These are phyloP conservation scores for Mionectes olivaceus DNA, from an alignment of 2,797 vertebrate species.

Conservation along the genomic window DNA sequence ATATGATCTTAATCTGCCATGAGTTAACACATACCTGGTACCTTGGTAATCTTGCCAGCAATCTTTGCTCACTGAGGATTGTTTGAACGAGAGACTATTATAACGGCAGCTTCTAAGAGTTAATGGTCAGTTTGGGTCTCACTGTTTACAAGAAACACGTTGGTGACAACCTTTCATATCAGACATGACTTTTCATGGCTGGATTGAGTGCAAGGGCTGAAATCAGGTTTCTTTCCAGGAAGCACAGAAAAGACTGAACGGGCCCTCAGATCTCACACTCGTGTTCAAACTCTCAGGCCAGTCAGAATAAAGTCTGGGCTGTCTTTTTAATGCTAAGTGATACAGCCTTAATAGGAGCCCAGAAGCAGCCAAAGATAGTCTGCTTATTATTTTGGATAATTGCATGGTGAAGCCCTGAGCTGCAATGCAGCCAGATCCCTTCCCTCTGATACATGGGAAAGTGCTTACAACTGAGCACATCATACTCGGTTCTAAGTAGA, in stretches of 20 bases:
- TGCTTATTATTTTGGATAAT: not conserved
- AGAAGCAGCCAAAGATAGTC: not conserved
- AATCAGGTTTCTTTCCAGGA: not conserved
- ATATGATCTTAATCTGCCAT: not conserved
- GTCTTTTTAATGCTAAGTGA: not conserved
- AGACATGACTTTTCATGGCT: not conserved
- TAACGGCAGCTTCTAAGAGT: not conserved
- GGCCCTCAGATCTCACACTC: not conserved
- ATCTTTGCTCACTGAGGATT: not conserved
- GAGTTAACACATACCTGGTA: not conserved
- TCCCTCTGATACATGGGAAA: not conserved
- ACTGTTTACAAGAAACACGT: not conserved
- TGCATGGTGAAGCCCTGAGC: not conserved
- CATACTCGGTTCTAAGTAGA: fast-evolving
- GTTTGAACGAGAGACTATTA: not conserved
- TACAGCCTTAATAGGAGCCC: not conserved
- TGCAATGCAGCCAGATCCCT: not conserved
- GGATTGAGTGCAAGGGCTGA: not conserved
- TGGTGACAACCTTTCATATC: not conserved
- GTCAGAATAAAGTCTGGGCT: not conserved
- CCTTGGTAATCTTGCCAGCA: not conserved
- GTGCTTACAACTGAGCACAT: not conserved
- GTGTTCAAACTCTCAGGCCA: not conserved
- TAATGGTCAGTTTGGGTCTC: not conserved
- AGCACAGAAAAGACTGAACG: not conserved